A percentile compares a stretch with the other conserved stretches of the same genome.
phyloP scores from a whole-genome alignment of 2,797 vertebrate species.

The Petrocephalus schoutedeni region DNA sequence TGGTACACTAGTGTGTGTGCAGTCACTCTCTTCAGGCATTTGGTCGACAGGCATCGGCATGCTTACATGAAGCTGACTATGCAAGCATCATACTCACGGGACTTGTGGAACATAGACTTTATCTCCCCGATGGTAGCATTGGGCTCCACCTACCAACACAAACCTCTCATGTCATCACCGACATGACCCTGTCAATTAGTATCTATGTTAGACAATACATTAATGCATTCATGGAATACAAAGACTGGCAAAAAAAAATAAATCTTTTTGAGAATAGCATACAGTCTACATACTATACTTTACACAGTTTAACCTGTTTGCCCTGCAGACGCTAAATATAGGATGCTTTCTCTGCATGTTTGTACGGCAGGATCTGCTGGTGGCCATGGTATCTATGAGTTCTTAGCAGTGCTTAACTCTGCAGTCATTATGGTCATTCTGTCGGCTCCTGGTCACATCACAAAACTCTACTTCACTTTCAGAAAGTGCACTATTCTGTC shows the following conservation, averaged over 20 bases:
- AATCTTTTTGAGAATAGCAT: background rate
- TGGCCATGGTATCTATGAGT: too few relatives aligned
- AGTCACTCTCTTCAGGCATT: background rate
- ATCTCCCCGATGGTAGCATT: conserved; percentile 89
- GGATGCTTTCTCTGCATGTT: background rate
- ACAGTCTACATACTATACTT: background rate
- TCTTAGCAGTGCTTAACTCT: too few relatives aligned
- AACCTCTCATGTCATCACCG: background rate
- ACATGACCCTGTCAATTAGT: background rate
- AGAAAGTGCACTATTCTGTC: background rate
- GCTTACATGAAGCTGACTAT: background rate
- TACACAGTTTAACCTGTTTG: background rate
- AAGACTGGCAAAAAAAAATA: background rate
- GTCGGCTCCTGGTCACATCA: background rate
- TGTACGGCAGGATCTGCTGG: background rate
- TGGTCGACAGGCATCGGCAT: background rate
- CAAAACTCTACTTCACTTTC: background rate
- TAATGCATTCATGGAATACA: background rate
- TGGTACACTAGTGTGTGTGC: background rate
- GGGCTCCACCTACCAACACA: conserved; percentile 79
- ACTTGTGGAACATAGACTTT: conserved; percentile 90
- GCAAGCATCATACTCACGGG: conserved; percentile 65
- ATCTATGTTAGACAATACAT: background rate
- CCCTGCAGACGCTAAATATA: background rate
- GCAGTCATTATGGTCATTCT: background rate